Evolutionary conservation across 2,888 invertebrate genomes (phyloP).

Genomic region (Neuroscelio doddi): DNA sequence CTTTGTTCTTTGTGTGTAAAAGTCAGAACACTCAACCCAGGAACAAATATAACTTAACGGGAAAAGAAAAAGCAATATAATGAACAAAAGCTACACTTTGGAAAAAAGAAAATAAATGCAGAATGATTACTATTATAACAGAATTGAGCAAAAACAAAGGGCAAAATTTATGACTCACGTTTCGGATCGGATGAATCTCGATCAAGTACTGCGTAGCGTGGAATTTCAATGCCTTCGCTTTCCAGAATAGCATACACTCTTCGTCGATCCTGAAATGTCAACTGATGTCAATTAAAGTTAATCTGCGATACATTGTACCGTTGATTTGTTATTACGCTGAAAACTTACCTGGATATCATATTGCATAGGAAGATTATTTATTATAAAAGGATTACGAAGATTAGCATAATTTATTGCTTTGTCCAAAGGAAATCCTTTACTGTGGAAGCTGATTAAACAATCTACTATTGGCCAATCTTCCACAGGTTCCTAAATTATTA

Average conservation of each 20-base stretch:
- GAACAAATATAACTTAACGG: not conserved
- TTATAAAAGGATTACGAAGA: slow-evolving; percentile 94
- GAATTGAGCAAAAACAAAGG: slow-evolving; percentile 14
- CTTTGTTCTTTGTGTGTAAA: slow-evolving; percentile 55
- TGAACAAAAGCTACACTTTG: not conserved
- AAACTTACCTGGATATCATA: slow-evolving; percentile 90
- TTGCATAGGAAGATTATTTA: slow-evolving; percentile 99
- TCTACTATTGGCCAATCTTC: slow-evolving; percentile 99
- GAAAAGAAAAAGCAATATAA: not conserved
- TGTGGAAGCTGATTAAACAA: slow-evolving; percentile 98
- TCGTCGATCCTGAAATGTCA: slow-evolving; percentile 81
- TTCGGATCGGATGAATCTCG: slow-evolving; percentile 93
- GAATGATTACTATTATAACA: too few species aligned
- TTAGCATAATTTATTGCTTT: slow-evolving; percentile 98
- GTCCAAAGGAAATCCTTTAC: slow-evolving; percentile 97
- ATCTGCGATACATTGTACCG: not conserved
- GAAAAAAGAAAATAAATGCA: not conserved
- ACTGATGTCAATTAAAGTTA: not conserved
- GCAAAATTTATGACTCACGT: slow-evolving; percentile 76
- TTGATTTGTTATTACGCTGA: not conserved
- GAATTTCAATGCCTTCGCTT: slow-evolving; percentile 96
- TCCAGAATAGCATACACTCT: slow-evolving; percentile 96
- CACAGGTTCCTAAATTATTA: slow-evolving; percentile 84
- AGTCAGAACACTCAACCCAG: slow-evolving; percentile 2
- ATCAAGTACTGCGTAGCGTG: slow-evolving; percentile 96